Conservation (phyloP, 2,113 vertebrate genomes). For the Mirza zaza region DNA sequence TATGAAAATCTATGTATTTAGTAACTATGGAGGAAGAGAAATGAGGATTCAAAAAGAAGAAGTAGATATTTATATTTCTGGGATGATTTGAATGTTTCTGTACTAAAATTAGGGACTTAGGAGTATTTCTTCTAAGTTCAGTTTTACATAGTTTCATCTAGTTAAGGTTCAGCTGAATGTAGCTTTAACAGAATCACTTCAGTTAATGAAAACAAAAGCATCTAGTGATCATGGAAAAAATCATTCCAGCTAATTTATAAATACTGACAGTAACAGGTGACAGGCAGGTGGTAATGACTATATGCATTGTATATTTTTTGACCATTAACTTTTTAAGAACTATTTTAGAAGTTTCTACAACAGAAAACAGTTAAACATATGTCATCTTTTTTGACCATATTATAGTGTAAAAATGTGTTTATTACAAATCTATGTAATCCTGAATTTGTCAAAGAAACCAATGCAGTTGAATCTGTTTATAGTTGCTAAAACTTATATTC, state of each 20-base stretch:
- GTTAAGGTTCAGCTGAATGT: not conserved
- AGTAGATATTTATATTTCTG: not conserved
- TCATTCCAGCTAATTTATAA: not conserved
- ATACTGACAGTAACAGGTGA: not conserved
- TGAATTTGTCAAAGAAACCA: not conserved
- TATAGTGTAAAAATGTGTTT: not conserved
- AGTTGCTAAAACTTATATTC: not conserved
- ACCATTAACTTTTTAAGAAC: not conserved
- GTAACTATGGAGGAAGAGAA: not conserved
- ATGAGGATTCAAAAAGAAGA: not conserved
- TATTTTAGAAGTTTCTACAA: not conserved
- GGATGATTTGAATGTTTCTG: not conserved
- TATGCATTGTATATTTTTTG: not conserved
- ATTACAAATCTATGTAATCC: not conserved
- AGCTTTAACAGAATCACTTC: not conserved
- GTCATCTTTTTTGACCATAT: not conserved
- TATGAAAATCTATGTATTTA: not conserved
- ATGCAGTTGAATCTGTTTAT: not conserved
- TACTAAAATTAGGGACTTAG: not conserved
- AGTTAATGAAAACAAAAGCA: not conserved
- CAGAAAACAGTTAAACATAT: not conserved
- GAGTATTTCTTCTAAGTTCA: not conserved
- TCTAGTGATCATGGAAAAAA: not conserved
- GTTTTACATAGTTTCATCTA: not conserved
- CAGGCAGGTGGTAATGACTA: not conserved